phyloP scores from a whole-genome alignment of 2,113 vertebrate species.

The Odocoileus hemionus region DNA sequence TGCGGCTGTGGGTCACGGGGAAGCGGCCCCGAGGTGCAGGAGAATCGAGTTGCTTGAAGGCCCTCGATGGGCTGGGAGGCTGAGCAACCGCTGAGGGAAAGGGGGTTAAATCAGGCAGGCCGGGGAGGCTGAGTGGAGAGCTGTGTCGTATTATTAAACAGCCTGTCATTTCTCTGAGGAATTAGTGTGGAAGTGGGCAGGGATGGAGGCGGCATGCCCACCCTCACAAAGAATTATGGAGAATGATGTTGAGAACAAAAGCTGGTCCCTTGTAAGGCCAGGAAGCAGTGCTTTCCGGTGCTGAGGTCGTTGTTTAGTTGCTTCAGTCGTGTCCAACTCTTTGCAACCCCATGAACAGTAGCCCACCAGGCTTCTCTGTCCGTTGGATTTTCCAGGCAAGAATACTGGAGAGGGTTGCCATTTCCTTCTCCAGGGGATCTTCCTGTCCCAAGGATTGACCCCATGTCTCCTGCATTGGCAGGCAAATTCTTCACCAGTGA shows the following conservation, averaged over 20 bases:
- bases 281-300: not conserved
- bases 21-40: fast-evolving
- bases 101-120: not conserved
- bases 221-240: not conserved
- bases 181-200: not conserved
- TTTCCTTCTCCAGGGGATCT: not conserved
- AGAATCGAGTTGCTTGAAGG: not conserved
- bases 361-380: not conserved
- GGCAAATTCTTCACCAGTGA: not conserved
- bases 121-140: not conserved
- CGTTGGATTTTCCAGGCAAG: not conserved
- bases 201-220: not conserved
- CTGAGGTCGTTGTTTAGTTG: not conserved
- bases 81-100: not conserved
- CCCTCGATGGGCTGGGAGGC: not conserved
- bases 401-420: not conserved
- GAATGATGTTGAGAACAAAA: not conserved
- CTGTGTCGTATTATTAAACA: not conserved
- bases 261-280: not conserved
- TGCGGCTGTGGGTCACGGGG: not conserved
- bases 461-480: not conserved
- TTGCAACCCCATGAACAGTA: not conserved
- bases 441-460: not conserved
- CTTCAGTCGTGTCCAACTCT: not conserved
- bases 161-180: not conserved